Conservation (phyloP, 2,888 invertebrate species). For the Molorchus minor region DNA sequence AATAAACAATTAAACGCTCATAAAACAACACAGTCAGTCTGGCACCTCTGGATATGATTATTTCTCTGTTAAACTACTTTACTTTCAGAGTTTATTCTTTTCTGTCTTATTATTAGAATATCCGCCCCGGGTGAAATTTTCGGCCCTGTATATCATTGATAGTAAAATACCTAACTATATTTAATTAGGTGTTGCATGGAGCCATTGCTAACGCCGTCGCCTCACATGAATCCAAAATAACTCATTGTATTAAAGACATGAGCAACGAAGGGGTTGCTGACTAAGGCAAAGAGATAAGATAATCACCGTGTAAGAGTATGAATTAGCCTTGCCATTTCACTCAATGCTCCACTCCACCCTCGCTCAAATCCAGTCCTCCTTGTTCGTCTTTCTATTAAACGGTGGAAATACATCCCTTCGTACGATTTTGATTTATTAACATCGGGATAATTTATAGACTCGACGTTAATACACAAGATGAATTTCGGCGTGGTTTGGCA, state of each 20-base stretch:
- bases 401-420: constrained; percentile 4
- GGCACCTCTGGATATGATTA: no score
- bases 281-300: constrained; percentile 29
- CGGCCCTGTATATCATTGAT: no score
- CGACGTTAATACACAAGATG: not conserved
- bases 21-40: no score
- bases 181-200: no score
- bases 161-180: no score
- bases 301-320: constrained; percentile 29
- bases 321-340: constrained; percentile 31
- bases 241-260: constrained; percentile 35
- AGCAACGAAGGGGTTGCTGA: constrained; percentile 36
- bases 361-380: constrained; percentile 8
- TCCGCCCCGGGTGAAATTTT: no score
- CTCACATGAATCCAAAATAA: constrained; percentile 32
- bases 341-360: constrained; percentile 9
- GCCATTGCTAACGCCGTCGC: constrained; percentile 1
- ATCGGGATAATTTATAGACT: constrained; percentile 2
- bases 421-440: constrained; percentile 19
- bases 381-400: constrained; percentile 19
- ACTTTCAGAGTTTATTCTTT: no score
- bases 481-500: not conserved
- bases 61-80: no score
- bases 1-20: no score
- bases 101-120: no score